Base-by-base conservation (phyloP, 2,797 vertebrate genomes). In the Sarcoramphus papa region DNA sequence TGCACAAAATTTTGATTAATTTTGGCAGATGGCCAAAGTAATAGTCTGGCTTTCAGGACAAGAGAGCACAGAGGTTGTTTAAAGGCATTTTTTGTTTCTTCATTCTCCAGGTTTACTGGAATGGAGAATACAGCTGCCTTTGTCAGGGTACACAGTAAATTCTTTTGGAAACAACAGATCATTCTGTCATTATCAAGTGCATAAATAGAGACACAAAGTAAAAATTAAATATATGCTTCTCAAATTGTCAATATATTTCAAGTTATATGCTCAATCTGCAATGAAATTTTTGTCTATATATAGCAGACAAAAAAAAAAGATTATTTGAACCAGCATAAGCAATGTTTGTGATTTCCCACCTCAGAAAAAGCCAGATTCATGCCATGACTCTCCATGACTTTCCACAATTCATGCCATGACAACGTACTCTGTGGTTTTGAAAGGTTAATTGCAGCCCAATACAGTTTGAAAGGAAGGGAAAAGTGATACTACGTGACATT, bases 161-260 rank as follows among this genome's bases (percentile, higher is more conserved):
- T 93, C 27, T 93, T 97, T 86, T 79, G 68, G 93, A 97, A 95
- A 97, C 79, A 95, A 86, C n/a, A 84, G 79, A 90, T 97, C 78
- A 45, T 89, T 90, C 16, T 75, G 33, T 54, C n/a, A 40, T 60
- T 96, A 92, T 56, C 62, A 96, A 94, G 79, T 85, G 43, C 62
- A 40, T 93, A 90, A 80, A 43, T 63, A 92, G 83, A 96, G 64
- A 95, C 54, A 75, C 50, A 37, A 77, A 92, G 67, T 89, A 88
- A 94, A 96, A 95, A 95, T 74, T 88, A 97, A 92, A 88, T 95
- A 62, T 76, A 60, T 95, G 6, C 15, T 90, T 50, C n/a, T 92
- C 30, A 69, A 25, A 7, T 53, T 88, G 27, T 72, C n/a, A 59
- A 10, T 50, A 19, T 37, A 53, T 77, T 81, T 88, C n/a, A 76